Base-by-base conservation (phyloP, 2,113 vertebrate genomes). In the Pachycephala philippinensis region DNA sequence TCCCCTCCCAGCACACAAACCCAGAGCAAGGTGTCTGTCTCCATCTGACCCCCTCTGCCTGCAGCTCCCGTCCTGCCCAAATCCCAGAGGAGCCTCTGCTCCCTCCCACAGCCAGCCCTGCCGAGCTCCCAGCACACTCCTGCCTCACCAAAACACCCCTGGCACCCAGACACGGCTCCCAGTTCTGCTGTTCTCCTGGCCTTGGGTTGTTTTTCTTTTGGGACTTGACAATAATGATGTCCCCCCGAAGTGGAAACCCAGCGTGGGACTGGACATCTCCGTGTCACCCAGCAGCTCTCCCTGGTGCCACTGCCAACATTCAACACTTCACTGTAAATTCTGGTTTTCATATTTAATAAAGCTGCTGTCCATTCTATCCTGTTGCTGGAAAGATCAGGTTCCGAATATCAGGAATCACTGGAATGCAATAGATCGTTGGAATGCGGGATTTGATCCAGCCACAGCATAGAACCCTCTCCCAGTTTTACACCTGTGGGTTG, bases 351-450 rank as follows among this genome's bases (percentile, higher is more conserved):
- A 79, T 92, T 96, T 95, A 94, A 94, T 87, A 92, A 96, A 69
- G 96, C 89, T 96, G 96, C 96, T 95, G 87, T 68, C 95, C 69
- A 20, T 97, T 96, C 98, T 97, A 92, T 97, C 17, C 95, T 97
- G 97, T 40, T 37, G 97, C 97, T 91, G 96, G 97, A 97, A 93
- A 76, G 77, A 54, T 57, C 92, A 39, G 81, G 95, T 76, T 96
- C 93, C 92, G 72, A 95, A 57, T 74, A 27, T 53, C 96, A 88
- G 96, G 94, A 96, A 96, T 94, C 91, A 79, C 96, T 75, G 93
- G 80, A 92, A 97, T 56, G 28, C 81, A 60, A 12, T 4, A 1
- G 3, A 5, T 63, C 80, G 77, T 40, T 53, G 66, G 96, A 97
- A 94, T 89, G 92, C 19, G 87, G 71, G 84, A 53, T 90, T 80